Evolutionary conservation across 1,140 invertebrate species (phyloP).

Genomic region (Drosophila triauraria): DNA sequence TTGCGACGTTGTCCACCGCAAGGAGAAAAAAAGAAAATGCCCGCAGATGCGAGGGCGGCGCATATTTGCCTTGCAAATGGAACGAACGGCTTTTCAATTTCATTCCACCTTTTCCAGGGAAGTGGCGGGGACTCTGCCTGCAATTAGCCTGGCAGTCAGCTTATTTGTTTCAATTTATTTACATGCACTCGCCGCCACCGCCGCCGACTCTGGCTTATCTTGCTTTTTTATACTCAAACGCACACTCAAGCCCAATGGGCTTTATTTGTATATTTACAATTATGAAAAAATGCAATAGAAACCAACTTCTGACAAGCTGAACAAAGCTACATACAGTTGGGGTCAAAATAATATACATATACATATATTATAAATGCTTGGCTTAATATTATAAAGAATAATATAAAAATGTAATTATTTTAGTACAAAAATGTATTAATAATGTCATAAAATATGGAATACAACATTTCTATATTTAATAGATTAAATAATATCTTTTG

Average conservation of each 20-base stretch:
- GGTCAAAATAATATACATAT: slow-evolving; percentile 2
- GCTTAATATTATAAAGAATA: too few species aligned
- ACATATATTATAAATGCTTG: neutral
- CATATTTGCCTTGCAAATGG: slow-evolving; percentile 65
- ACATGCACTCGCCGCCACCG: slow-evolving; percentile 36
- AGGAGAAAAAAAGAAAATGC: slow-evolving; percentile 21
- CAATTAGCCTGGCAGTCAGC: slow-evolving; percentile 70
- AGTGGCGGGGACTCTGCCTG: slow-evolving; percentile 26
- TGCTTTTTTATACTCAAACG: slow-evolving; percentile 75
- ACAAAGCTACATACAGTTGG: slow-evolving; percentile 9
- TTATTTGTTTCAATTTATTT: slow-evolving; percentile 82
- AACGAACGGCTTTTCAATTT: slow-evolving; percentile 63
- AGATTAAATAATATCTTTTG: too few species aligned
- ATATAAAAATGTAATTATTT: too few species aligned
- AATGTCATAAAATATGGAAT: too few species aligned
- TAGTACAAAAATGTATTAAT: too few species aligned
- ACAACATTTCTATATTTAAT: too few species aligned
- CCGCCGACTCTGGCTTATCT: slow-evolving; percentile 58
- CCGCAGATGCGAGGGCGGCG: slow-evolving; percentile 4
- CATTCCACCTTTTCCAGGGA: slow-evolving; percentile 7
- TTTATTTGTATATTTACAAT: slow-evolving; percentile 51
- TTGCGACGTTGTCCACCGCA: slow-evolving; percentile 59
- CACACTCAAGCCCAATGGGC: slow-evolving; percentile 52
- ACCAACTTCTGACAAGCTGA: slow-evolving; percentile 47
- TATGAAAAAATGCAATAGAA: slow-evolving; percentile 41